A percentile compares a stretch with the other conserved stretches of the same genome.
Evolutionary conservation across 2,113 vertebrate species (phyloP).

Genomic region (Hemicordylus capensis): DNA sequence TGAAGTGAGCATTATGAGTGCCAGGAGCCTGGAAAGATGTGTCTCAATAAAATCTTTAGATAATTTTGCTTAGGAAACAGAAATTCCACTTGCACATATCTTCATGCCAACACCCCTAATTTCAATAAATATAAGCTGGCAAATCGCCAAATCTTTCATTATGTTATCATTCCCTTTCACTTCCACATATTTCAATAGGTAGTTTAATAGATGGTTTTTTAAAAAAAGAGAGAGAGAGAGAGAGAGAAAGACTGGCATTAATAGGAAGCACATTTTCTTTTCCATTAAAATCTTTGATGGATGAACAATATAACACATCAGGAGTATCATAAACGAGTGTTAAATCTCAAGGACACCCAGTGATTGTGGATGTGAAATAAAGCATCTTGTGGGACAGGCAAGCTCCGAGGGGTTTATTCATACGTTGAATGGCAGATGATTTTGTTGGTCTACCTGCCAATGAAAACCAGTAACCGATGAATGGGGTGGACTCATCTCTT

Average conservation of each 20-base stretch:
- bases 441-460: not conserved
- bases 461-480: not conserved
- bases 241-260: constrained; percentile 5
- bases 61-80: too few relatives aligned
- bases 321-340: not conserved
- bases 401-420: not conserved
- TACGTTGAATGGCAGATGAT: not conserved
- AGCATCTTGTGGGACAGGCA: not conserved
- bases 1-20: too few relatives aligned
- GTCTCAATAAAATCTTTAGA: too few relatives aligned
- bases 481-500: too few relatives aligned
- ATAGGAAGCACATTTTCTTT: constrained; percentile 1
- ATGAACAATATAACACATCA: not conserved
- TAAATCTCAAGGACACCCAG: not conserved
- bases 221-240: not conserved
- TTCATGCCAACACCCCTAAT: not conserved
- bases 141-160: not conserved
- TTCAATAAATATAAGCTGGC: not conserved
- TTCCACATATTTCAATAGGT: not conserved
- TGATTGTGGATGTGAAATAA: not conserved
- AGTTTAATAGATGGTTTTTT: not conserved
- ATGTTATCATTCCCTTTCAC: not conserved
- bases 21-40: too few relatives aligned
- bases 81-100: not conserved
- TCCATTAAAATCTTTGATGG: not conserved